Evolutionary conservation across 1,140 invertebrate genomes (phyloP), one percentile per base, ranked within the genome.

Genomic region (Mya arenaria): DNA sequence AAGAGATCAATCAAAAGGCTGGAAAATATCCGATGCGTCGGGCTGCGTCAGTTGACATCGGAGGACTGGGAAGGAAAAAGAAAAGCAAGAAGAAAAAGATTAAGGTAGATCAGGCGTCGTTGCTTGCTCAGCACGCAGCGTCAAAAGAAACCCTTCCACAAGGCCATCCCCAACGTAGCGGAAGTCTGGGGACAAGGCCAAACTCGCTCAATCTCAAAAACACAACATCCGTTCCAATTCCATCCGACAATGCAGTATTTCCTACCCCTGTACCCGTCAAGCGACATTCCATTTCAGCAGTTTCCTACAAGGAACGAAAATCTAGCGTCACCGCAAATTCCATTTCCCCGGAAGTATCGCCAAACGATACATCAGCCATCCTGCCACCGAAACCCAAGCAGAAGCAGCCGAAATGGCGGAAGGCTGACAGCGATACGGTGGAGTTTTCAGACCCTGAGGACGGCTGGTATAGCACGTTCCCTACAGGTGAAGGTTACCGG

Each of bases 1-100:
- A n/a, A n/a, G n/a, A n/a, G n/a, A n/a, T n/a, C n/a, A n/a, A n/a
- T n/a, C n/a, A n/a, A n/a, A n/a, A n/a, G n/a, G n/a, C n/a, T n/a
- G n/a, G n/a, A n/a, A n/a, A n/a, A n/a, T n/a, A n/a, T n/a, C n/a
- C n/a, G 8, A 66, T 82, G 4, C 68, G 79, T 8, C 68, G 79
- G n/a, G 71, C 66, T 63, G 79, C 79, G 28, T 82, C 79, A 15
- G 66, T 82, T 17, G 79, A 82, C 66, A 69, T 82, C 5, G 79
- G 69, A 30, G 79, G 73, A 41, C 41, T 82, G 19, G 62, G 62
- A 41, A 44, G 79, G n/a, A 65, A 82, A 41, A 73, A 82, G 60
- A 82, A 82, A 52, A 52, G 41, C 25, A 73, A 73, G 73, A 60
- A 60, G 23, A 82, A 56, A 17, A 82, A 82, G 37, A 82, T 72